These are phyloP conservation scores for Tenualosa thibaudeaui DNA, from an alignment of 2,797 vertebrate species.

Conservation along the genomic window DNA sequence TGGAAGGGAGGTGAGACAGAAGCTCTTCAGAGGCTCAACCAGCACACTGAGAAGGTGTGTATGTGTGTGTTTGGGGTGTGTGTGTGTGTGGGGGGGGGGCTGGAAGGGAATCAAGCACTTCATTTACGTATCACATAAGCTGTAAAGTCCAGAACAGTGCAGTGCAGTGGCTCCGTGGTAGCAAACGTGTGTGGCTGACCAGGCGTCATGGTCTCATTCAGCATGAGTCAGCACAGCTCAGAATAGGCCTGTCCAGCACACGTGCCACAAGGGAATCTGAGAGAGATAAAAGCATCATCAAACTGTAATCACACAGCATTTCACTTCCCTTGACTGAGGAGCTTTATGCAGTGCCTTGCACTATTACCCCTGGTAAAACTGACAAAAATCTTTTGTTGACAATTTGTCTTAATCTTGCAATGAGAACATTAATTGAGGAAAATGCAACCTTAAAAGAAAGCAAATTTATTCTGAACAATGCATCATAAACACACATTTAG, in stretches of 20 bases:
- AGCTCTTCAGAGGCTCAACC: constrained; percentile 88
- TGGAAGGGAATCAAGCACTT: neutral
- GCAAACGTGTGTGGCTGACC: neutral
- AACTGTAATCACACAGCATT: neutral
- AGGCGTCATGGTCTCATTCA: neutral
- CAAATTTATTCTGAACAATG: too few relatives aligned
- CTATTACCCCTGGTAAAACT: too few relatives aligned
- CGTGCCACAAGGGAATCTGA: neutral
- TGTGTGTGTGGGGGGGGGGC: too few relatives aligned
- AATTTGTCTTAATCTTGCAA: too few relatives aligned
- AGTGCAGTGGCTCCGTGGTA: neutral
- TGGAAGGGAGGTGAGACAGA: constrained; percentile 94
- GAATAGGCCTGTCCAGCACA: neutral
- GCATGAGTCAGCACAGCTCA: neutral
- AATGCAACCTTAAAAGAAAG: too few relatives aligned
- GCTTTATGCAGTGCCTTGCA: neutral
- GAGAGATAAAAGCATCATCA: neutral
- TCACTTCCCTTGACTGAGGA: neutral
- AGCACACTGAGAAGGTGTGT: constrained; percentile 79
- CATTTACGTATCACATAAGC: neutral
- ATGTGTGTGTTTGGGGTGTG: too few relatives aligned
- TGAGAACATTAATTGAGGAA: too few relatives aligned
- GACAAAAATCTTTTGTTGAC: too few relatives aligned
- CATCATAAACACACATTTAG: too few relatives aligned
- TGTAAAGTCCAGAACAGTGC: neutral